These are phyloP conservation scores for Matsumyia berberina DNA, from an alignment of 2,888 invertebrate species.

Conservation along the genomic window DNA sequence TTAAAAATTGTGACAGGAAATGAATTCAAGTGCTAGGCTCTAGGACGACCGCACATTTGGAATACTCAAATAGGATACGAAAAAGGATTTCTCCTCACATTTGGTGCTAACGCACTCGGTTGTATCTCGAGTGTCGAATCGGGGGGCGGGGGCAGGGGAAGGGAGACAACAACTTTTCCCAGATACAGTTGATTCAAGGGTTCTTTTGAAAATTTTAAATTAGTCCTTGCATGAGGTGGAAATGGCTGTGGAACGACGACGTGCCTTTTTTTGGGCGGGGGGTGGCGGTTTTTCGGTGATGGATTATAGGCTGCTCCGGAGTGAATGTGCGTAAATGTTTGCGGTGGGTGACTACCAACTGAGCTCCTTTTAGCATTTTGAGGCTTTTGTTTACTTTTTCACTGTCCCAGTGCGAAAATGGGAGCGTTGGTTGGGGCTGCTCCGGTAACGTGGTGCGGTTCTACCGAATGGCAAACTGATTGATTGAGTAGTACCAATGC, in stretches of 20 bases:
- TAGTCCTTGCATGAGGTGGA: constrained; percentile 50
- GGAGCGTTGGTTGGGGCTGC: not conserved
- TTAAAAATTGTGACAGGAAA: constrained; percentile 64
- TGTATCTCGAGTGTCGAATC: not conserved
- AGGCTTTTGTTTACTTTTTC: constrained; percentile 26
- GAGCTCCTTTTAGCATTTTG: constrained; percentile 29
- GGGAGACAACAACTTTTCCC: not conserved
- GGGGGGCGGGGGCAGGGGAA: not conserved
- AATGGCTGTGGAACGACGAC: constrained; percentile 12
- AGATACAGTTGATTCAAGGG: constrained; percentile 38
- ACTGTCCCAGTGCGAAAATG: constrained; percentile 12
- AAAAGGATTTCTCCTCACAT: constrained; percentile 54
- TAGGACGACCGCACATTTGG: constrained; percentile 64
- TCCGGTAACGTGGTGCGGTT: not conserved
- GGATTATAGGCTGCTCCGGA: constrained; percentile 45
- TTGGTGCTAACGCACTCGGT: constrained; percentile 45
- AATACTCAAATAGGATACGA: constrained; percentile 60
- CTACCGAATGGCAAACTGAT: constrained; percentile 44
- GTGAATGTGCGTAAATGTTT: constrained; percentile 63
- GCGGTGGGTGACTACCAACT: constrained; percentile 45
- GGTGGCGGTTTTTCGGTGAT: constrained; percentile 26
- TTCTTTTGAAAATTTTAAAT: constrained; percentile 68
- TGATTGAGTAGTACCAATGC: constrained; percentile 40
- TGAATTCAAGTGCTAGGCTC: constrained; percentile 59
- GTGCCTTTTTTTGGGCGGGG: not conserved